Conservation (phyloP, 2,888 invertebrate species). For the Colletes collaris region DNA sequence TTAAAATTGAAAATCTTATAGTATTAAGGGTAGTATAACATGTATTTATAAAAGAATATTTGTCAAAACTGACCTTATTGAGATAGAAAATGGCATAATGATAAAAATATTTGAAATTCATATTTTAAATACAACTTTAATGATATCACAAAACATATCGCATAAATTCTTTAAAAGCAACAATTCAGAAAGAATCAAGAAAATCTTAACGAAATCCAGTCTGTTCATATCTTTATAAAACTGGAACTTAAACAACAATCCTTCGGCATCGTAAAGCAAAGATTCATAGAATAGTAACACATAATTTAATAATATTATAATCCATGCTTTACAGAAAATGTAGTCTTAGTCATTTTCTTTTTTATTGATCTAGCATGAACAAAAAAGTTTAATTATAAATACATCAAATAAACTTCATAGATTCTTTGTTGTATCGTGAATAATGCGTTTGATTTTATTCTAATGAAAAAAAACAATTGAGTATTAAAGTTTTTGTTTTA, state of each 20-base stretch:
- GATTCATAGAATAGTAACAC: conserved; percentile 1
- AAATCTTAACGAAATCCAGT: conserved; percentile 18
- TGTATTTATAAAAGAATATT: conserved; percentile 7
- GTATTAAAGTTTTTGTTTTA: conserved; percentile 15
- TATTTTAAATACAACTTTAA: conserved; percentile 5
- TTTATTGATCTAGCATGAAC: conserved; percentile 4
- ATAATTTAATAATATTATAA: conserved; percentile 3
- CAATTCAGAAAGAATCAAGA: conserved; percentile 8
- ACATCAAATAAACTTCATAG: conserved; percentile 3
- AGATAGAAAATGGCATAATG: conserved; percentile 11
- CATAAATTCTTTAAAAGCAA: conserved; percentile 22
- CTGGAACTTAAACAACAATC: conserved; percentile 25
- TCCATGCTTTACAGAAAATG: neutral
- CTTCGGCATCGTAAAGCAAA: conserved; percentile 15
- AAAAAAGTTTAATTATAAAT: conserved; percentile 14
- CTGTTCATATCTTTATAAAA: neutral
- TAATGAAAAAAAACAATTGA: conserved; percentile 22
- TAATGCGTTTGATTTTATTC: conserved; percentile 4
- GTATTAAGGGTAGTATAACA: neutral
- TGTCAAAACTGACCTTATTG: conserved; percentile 11
- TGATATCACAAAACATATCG: conserved; percentile 11
- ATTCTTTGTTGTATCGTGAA: neutral
- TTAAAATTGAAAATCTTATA: neutral
- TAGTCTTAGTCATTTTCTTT: neutral
- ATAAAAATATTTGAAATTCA: conserved; percentile 8